A percentile compares a stretch with the other conserved stretches of the same genome.
phyloP scores from a whole-genome alignment of 2,888 invertebrate genomes.

The Apeira syringaria region DNA sequence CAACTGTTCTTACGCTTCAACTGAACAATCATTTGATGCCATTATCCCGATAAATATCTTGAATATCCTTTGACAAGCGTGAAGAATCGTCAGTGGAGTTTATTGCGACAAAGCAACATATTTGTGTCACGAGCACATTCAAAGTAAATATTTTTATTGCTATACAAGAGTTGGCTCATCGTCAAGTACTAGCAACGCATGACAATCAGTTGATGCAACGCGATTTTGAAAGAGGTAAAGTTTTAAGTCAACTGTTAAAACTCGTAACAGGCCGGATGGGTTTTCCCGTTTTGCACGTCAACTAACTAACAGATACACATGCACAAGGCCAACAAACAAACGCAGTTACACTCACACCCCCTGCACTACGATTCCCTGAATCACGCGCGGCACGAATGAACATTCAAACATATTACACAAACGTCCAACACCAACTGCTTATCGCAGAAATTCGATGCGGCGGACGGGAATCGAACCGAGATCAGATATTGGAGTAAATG shows the following conservation, averaged over 20 bases:
- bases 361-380: too few species aligned
- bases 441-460: too few species aligned
- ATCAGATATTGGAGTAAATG: too few species aligned
- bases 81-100: background rate
- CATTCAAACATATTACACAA: too few species aligned
- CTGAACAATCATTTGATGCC: background rate
- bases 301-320: too few species aligned
- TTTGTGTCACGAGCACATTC: constrained; percentile 2
- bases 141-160: constrained; percentile 32
- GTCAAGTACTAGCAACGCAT: constrained; percentile 30
- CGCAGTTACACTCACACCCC: too few species aligned
- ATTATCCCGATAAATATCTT: background rate
- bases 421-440: too few species aligned
- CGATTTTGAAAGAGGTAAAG: constrained; percentile 28
- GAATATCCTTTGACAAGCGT: background rate
- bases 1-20: background rate
- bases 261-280: too few species aligned
- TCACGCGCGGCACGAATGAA: too few species aligned
- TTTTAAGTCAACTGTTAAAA: constrained; percentile 5
- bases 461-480: too few species aligned
- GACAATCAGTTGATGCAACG: constrained; percentile 29
- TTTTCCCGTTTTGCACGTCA: too few species aligned
- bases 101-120: background rate
- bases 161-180: constrained; percentile 25
- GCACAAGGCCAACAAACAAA: too few species aligned